A percentile compares a stretch with the other conserved stretches of the same genome.
These are phyloP conservation scores for Hesperophylax magnus DNA, from an alignment of 1,140 invertebrate genomes.

Conservation along the genomic window DNA sequence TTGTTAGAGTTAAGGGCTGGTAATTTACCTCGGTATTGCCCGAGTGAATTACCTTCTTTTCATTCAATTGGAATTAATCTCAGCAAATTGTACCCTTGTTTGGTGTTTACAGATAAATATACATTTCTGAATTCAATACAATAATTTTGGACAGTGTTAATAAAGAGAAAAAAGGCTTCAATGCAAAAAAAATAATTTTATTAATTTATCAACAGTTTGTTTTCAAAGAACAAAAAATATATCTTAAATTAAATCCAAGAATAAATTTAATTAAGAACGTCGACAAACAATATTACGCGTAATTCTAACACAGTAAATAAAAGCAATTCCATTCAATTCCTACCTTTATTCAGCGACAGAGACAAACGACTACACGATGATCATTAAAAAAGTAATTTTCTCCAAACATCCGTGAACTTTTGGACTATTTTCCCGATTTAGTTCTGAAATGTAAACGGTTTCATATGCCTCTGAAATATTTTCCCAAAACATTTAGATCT, in stretches of 20 bases:
- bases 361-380: constrained; percentile 31
- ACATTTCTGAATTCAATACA: too few species aligned
- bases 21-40: too few species aligned
- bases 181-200: too few species aligned
- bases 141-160: too few species aligned
- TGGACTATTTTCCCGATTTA: constrained; percentile 15
- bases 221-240: too few species aligned
- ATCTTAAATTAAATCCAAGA: neutral
- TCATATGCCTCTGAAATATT: constrained; percentile 40
- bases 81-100: too few species aligned
- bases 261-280: constrained; percentile 6
- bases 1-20: too few species aligned
- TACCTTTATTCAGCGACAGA: constrained; percentile 14
- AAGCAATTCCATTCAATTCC: constrained; percentile 23
- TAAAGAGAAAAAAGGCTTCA: too few species aligned
- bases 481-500: neutral
- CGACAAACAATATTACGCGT: neutral
- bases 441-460: constrained; percentile 42
- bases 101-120: too few species aligned
- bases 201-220: too few species aligned
- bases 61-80: too few species aligned
- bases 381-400: constrained; percentile 50
- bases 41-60: too few species aligned
- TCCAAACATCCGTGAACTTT: constrained; percentile 40
- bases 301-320: constrained; percentile 21